phyloP scores from a whole-genome alignment of 1,140 invertebrate species.

The Kradibia gibbosae region DNA sequence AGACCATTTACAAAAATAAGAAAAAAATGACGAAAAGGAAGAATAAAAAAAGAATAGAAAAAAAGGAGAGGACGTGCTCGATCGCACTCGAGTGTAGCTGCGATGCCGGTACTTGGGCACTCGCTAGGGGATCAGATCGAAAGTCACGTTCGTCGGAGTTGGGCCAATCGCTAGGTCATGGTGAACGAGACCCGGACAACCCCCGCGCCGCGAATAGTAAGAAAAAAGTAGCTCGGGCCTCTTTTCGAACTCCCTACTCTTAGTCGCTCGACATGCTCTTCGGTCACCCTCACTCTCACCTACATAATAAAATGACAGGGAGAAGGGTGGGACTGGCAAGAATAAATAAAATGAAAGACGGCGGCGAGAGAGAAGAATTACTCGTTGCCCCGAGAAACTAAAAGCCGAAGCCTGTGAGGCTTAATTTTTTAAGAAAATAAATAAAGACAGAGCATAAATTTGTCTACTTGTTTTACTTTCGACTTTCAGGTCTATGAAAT shows the following conservation, averaged over 20 bases:
- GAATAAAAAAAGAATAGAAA: background rate
- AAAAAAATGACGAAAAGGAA: background rate
- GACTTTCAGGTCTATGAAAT: too few species aligned
- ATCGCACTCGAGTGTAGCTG: constrained; percentile 33
- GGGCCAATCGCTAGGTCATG: constrained; percentile 35
- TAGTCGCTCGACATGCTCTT: background rate
- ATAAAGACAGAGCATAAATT: background rate
- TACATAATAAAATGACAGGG: background rate
- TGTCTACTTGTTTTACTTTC: too few species aligned
- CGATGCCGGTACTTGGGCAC: constrained; percentile 11
- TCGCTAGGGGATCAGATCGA: constrained; percentile 36
- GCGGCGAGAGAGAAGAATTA: background rate
- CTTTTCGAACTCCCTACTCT: background rate
- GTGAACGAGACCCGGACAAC: background rate
- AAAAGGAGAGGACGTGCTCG: constrained; percentile 5
- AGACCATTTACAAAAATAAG: constrained; percentile 36
- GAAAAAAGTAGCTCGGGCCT: constrained; percentile 15
- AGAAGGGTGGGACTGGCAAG: background rate
- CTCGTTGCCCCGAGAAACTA: constrained; percentile 11
- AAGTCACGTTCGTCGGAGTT: constrained; percentile 37
- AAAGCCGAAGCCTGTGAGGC: constrained; percentile 14
- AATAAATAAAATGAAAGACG: background rate
- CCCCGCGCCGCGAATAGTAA: background rate
- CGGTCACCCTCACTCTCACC: background rate
- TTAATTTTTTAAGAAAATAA: constrained; percentile 36